These are phyloP conservation scores for Plectropomus leopardus DNA, from an alignment of 2,113 vertebrate species.

Conservation along the genomic window DNA sequence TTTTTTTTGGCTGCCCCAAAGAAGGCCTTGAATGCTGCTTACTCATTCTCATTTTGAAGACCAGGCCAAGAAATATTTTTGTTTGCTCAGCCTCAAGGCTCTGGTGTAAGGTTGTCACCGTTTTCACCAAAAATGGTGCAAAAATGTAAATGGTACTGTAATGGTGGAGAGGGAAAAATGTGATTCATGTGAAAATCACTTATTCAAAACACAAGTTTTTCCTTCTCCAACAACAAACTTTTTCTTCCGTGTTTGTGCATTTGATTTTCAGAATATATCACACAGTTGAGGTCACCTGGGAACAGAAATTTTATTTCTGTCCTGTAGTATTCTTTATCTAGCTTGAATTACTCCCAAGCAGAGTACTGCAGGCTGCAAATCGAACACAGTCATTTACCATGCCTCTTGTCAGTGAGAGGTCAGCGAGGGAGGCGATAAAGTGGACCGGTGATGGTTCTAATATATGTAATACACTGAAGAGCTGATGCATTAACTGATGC, in stretches of 20 bases:
- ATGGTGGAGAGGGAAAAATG: background rate
- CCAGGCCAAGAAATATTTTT: slow-evolving; percentile 2
- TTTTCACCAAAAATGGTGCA: background rate
- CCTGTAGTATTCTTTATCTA: background rate
- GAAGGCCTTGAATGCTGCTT: background rate
- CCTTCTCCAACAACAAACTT: background rate
- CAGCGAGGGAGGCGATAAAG: background rate
- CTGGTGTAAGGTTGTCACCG: background rate
- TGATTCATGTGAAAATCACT: background rate
- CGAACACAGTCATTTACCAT: background rate
- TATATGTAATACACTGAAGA: slow-evolving; percentile 1
- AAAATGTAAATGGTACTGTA: background rate
- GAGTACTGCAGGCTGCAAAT: background rate
- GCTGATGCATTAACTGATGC: background rate
- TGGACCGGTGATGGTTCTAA: slow-evolving; percentile 11
- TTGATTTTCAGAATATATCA: background rate
- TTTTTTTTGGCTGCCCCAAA: slow-evolving; percentile 3
- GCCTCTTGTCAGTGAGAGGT: background rate
- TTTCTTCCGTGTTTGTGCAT: background rate
- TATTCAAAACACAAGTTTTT: background rate
- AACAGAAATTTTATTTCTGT: background rate
- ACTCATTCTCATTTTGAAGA: slow-evolving; percentile 15
- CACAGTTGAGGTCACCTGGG: background rate
- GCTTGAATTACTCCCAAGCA: background rate
- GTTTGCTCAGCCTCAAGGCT: background rate